phyloP scores from a whole-genome alignment of 1,140 invertebrate genomes.

The Hydropsyche tenuis region DNA sequence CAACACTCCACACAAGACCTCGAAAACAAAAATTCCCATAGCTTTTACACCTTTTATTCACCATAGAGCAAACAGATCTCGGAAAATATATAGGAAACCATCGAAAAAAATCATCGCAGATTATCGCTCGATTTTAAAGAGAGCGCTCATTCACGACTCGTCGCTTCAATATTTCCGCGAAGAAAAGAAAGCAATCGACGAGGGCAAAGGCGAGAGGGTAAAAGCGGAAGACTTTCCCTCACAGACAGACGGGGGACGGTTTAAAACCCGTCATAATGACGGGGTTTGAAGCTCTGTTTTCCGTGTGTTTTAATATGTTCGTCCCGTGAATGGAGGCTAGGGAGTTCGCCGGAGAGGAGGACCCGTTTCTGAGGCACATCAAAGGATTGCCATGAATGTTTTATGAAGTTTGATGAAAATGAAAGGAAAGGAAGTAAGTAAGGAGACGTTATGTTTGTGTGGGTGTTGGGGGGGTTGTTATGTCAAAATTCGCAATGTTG shows the following conservation, averaged over 20 bases:
- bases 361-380: slow-evolving; percentile 33
- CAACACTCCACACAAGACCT: too few species aligned
- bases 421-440: slow-evolving; percentile 46
- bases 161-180: slow-evolving; percentile 43
- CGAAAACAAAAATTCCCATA: too few species aligned
- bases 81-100: too few species aligned
- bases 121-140: background rate
- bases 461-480: too few species aligned
- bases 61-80: too few species aligned
- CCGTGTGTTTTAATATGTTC: slow-evolving; percentile 26
- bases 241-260: slow-evolving; percentile 27
- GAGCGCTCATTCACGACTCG: slow-evolving; percentile 48
- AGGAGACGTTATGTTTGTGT: too few species aligned
- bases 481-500: too few species aligned
- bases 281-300: slow-evolving; percentile 8
- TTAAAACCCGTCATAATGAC: slow-evolving; percentile 20
- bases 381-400: slow-evolving; percentile 51
- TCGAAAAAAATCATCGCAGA: slow-evolving; percentile 6
- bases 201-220: background rate
- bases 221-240: slow-evolving; percentile 9
- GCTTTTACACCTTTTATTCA: too few species aligned
- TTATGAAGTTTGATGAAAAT: slow-evolving; percentile 51
- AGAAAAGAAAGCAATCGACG: slow-evolving; percentile 29
- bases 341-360: background rate
- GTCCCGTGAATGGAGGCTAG: slow-evolving; percentile 16